Evolutionary conservation across 1,140 invertebrate genomes (phyloP).

Genomic region (Himalopsyche phryganea): DNA sequence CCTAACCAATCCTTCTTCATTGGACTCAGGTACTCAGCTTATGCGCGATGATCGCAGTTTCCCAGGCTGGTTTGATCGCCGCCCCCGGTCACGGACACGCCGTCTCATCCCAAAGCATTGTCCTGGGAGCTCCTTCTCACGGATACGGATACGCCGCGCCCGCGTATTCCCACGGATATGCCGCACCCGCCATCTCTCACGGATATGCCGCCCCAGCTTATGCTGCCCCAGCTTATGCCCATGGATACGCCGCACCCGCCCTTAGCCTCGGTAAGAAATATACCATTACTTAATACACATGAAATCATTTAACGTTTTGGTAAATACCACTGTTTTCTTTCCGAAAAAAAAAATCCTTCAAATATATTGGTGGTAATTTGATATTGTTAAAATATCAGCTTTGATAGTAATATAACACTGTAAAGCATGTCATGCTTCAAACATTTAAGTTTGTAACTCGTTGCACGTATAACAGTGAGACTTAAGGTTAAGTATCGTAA

Average conservation of each 20-base stretch:
- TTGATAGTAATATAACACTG: too few species aligned
- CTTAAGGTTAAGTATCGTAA: too few species aligned
- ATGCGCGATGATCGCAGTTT: conserved; percentile 40
- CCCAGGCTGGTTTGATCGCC: conserved; percentile 41
- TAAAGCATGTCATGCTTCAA: too few species aligned
- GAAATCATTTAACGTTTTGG: too few species aligned
- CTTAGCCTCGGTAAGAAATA: conserved; percentile 15
- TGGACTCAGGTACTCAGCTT: conserved; percentile 47
- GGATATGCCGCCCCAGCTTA: conserved; percentile 14
- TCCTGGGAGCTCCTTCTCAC: conserved; percentile 6
- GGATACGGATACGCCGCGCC: conserved; percentile 25
- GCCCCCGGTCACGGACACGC: conserved; percentile 34
- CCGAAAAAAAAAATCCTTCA: too few species aligned
- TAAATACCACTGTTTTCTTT: too few species aligned
- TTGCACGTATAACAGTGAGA: too few species aligned
- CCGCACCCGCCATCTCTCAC: conserved; percentile 10
- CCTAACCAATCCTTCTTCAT: too few species aligned
- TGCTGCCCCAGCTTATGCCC: conserved; percentile 12
- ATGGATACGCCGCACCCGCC: conserved; percentile 16
- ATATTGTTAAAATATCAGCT: too few species aligned
- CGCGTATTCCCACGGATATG: conserved; percentile 21
- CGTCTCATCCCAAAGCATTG: conserved; percentile 37
- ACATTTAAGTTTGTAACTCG: too few species aligned
- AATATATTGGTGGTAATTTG: too few species aligned
- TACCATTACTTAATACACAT: too few species aligned